Evolutionary conservation across 1,140 invertebrate species (phyloP).

Genomic region (Diorhabda sublineata): DNA sequence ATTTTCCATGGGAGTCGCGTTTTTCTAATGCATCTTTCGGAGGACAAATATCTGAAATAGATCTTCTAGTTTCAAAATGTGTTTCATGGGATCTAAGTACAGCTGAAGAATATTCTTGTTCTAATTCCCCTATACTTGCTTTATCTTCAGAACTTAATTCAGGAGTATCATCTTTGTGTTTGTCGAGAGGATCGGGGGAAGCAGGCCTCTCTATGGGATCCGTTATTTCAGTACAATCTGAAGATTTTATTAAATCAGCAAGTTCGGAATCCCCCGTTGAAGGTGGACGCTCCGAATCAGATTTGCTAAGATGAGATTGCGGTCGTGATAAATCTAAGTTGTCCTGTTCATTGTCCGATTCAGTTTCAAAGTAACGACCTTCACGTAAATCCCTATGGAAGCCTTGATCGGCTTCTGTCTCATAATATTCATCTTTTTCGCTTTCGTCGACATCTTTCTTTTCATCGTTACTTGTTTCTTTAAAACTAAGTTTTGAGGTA

Average conservation of each 20-base stretch:
- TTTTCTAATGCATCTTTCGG: constrained; percentile 41
- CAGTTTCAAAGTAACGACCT: constrained; percentile 37
- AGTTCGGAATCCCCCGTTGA: constrained; percentile 48
- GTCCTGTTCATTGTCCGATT: constrained; percentile 32
- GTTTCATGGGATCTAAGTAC: constrained; percentile 27
- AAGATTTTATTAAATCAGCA: constrained; percentile 44
- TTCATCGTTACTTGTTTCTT: constrained; percentile 48
- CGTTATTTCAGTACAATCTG: constrained; percentile 36
- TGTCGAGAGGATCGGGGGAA: constrained; percentile 51
- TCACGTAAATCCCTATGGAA: constrained; percentile 31
- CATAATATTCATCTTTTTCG: constrained; percentile 45
- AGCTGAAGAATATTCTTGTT: constrained; percentile 35
- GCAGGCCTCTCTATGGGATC: constrained; percentile 52
- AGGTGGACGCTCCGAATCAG: constrained; percentile 43
- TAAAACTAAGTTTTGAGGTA: constrained; percentile 43
- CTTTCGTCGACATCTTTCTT: constrained; percentile 48
- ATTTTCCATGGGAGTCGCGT: constrained; percentile 44
- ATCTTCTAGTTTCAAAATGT: constrained; percentile 24
- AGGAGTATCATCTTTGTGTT: constrained; percentile 45
- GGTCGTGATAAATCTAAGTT: constrained; percentile 37
- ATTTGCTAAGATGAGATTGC: constrained; percentile 45
- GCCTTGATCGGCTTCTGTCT: constrained; percentile 44
- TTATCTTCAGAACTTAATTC: constrained; percentile 36
- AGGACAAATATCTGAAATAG: constrained; percentile 20
- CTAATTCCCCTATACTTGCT: constrained; percentile 30